Conservation (phyloP, 2,888 invertebrate genomes). For the Romanomermis culicivorax region DNA sequence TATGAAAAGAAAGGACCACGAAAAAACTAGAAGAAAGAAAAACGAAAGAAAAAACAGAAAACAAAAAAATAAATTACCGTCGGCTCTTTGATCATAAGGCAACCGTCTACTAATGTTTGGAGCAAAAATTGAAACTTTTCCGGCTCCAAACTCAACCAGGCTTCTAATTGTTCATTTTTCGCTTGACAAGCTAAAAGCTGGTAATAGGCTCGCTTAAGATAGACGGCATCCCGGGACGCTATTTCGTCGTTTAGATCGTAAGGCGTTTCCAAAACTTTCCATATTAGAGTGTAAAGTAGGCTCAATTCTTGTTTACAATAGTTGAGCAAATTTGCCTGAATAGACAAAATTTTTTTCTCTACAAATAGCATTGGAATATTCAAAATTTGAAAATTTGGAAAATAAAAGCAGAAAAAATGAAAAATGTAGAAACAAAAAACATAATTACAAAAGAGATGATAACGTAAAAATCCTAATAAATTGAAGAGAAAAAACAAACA, state of each 20-base stretch:
- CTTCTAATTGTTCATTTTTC: not conserved
- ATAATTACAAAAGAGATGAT: too few species aligned
- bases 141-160: not conserved
- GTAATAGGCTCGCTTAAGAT: constrained; percentile 13
- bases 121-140: constrained; percentile 29
- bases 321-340: constrained; percentile 6
- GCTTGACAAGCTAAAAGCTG: constrained; percentile 1
- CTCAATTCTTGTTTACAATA: constrained; percentile 4
- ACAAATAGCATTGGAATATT: too few species aligned
- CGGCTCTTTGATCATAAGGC: constrained; percentile 13
- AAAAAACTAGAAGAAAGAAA: too few species aligned
- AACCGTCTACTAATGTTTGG: constrained; percentile 35
- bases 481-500: too few species aligned
- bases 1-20: too few species aligned
- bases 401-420: not conserved
- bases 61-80: too few species aligned
- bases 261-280: not conserved
- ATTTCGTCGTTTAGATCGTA: constrained; percentile 9
- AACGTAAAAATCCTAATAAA: too few species aligned
- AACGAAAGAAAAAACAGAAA: too few species aligned
- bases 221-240: constrained; percentile 15
- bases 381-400: too few species aligned
- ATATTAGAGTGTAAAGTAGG: not conserved
- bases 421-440: too few species aligned
- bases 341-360: too few species aligned